Conservation (phyloP, 2,797 vertebrate species). For the Lagodon rhomboides region DNA sequence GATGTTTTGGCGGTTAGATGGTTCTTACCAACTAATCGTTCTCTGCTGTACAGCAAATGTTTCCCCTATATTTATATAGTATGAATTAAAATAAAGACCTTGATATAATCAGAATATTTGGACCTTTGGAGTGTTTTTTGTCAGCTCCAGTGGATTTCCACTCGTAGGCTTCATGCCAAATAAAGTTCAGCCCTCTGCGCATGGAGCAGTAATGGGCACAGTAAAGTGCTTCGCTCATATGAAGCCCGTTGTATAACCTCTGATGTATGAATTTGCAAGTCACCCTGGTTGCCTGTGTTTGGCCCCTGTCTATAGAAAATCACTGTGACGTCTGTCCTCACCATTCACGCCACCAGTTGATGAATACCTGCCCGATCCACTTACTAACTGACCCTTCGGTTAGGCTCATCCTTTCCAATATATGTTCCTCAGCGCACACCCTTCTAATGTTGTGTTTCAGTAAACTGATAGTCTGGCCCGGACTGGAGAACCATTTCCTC, state of each 20-base stretch:
- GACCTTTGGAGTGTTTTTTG: neutral
- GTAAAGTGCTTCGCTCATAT: conserved; percentile 32
- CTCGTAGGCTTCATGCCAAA: conserved; percentile 13
- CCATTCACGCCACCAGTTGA: conserved; percentile 30
- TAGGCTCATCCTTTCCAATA: neutral
- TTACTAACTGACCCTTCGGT: neutral
- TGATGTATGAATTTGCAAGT: conserved; percentile 62
- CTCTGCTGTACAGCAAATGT: rapidly evolving
- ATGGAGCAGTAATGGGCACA: neutral
- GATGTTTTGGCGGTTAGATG: neutral
- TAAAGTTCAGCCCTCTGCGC: conserved; percentile 14
- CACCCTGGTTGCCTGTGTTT: conserved; percentile 52
- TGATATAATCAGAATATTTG: neutral
- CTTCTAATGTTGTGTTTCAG: neutral
- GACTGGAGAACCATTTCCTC: neutral
- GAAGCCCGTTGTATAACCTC: conserved; percentile 44
- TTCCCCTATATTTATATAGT: neutral
- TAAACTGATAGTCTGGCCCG: neutral
- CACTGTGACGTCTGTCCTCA: conserved; percentile 13
- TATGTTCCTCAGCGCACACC: neutral
- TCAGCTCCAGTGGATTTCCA: no score
- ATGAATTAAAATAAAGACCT: neutral
- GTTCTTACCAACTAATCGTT: neutral
- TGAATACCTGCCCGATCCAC: conserved; percentile 18
- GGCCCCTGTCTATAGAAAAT: conserved; percentile 52